Conservation (phyloP, 1,140 invertebrate species). For the Pectinophora gossypiella region DNA sequence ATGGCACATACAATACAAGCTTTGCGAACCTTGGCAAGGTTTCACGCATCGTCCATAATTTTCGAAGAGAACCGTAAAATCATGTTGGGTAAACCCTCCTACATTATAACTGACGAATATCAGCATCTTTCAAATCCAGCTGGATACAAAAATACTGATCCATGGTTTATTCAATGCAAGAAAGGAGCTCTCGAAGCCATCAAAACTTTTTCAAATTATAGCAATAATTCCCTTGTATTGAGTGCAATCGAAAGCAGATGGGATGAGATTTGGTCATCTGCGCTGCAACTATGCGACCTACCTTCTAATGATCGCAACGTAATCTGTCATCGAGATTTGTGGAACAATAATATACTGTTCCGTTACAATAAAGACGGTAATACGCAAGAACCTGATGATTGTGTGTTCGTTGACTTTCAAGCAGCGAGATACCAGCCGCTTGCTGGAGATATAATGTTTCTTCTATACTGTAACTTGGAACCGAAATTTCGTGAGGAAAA, state of each 20-base stretch:
- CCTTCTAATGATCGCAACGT: constrained; percentile 67
- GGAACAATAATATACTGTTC: constrained; percentile 80
- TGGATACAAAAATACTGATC: constrained; percentile 32
- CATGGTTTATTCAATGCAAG: constrained; percentile 56
- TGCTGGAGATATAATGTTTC: constrained; percentile 74
- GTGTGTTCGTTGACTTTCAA: constrained; percentile 79
- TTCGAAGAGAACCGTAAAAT: constrained; percentile 48
- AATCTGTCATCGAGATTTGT: constrained; percentile 78
- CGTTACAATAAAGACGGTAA: constrained; percentile 58
- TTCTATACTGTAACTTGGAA: constrained; percentile 55
- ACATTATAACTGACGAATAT: constrained; percentile 42
- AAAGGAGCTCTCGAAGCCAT: constrained; percentile 41
- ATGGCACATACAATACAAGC: constrained; percentile 47
- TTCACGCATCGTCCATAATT: constrained; percentile 55
- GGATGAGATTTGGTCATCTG: constrained; percentile 40
- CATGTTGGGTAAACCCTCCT: constrained; percentile 22
- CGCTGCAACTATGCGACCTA: constrained; percentile 30
- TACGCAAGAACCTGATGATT: constrained; percentile 52
- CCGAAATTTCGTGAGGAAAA: constrained; percentile 53
- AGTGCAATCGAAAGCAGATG: constrained; percentile 40
- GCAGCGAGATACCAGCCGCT: constrained; percentile 74
- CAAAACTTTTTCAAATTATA: constrained; percentile 46
- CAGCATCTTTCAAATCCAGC: constrained; percentile 30
- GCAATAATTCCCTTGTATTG: constrained; percentile 20
- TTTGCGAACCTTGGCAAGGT: constrained; percentile 46